Conservation (phyloP, 2,797 vertebrate species). For the Rhynchotus rufescens region DNA sequence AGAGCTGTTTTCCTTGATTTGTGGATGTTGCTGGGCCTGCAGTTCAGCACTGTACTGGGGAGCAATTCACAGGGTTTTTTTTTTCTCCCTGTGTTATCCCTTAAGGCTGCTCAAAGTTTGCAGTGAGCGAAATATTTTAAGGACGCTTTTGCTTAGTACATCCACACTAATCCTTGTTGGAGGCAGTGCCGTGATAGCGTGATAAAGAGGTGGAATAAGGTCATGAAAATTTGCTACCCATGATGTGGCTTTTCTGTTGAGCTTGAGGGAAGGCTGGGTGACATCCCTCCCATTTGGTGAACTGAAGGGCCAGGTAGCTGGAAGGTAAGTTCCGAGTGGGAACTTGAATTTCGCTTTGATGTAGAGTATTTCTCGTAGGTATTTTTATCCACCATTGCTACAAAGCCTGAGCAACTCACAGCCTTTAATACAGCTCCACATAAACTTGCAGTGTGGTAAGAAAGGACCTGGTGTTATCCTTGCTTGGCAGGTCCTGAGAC, state of each 20-base stretch:
- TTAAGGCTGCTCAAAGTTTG: not conserved
- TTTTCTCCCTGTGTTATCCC: not conserved
- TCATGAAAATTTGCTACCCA: not conserved
- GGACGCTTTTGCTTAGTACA: not conserved
- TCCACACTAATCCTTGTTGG: not conserved
- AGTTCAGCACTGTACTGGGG: constrained; percentile 9
- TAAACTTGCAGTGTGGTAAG: not conserved
- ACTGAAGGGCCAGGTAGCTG: not conserved
- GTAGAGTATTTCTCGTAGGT: not conserved
- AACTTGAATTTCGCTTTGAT: not conserved
- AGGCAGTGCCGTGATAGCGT: not conserved
- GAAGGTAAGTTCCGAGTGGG: not conserved
- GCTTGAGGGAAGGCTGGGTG: not conserved
- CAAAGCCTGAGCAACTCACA: not conserved
- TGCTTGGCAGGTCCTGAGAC: not conserved
- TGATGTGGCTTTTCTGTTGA: not conserved
- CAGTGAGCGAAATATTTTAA: not conserved
- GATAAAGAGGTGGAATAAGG: not conserved
- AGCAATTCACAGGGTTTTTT: not conserved
- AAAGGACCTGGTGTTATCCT: not conserved
- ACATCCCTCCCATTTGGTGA: not conserved
- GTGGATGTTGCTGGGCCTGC: not conserved
- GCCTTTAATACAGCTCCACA: not conserved
- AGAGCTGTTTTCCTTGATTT: constrained; percentile 29
- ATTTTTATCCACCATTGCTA: not conserved